phyloP scores from a whole-genome alignment of 2,113 vertebrate species.

The Pollimyrus isidori region DNA sequence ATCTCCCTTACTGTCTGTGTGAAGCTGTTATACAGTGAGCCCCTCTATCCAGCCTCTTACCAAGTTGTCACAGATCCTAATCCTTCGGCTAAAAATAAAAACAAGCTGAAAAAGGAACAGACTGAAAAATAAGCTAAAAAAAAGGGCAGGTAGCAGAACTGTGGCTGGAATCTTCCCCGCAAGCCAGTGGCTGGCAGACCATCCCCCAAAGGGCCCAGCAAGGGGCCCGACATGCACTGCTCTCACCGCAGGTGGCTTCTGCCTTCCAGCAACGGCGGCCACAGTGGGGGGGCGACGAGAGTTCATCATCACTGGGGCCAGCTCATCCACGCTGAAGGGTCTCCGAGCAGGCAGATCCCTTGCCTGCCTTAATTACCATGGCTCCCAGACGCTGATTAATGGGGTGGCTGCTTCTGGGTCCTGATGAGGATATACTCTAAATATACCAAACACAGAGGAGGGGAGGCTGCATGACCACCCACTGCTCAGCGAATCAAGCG shows the following conservation, averaged over 20 bases:
- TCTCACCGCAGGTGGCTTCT: background rate
- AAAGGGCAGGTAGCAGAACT: background rate
- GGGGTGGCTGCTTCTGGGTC: background rate
- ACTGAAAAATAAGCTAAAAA: background rate
- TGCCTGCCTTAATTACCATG: conserved; percentile 2
- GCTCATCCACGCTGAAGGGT: background rate
- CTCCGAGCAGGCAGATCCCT: background rate
- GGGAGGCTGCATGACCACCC: background rate
- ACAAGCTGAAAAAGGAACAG: background rate
- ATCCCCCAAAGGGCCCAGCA: background rate
- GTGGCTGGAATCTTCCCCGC: background rate
- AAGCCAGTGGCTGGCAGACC: background rate
- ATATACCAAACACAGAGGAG: background rate
- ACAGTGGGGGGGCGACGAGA: background rate
- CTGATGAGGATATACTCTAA: conserved; percentile 3
- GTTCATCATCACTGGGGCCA: background rate
- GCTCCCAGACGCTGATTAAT: conserved; percentile 16
- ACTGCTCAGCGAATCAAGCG: background rate
- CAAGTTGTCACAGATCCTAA: background rate
- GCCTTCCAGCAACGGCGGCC: background rate
- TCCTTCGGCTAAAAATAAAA: conserved; percentile 13
- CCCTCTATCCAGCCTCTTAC: background rate
- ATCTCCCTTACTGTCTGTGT: background rate
- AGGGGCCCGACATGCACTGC: background rate
- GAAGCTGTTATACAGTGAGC: background rate